phyloP scores from a whole-genome alignment of 2,888 invertebrate species.

The Nymphalis urticae region DNA sequence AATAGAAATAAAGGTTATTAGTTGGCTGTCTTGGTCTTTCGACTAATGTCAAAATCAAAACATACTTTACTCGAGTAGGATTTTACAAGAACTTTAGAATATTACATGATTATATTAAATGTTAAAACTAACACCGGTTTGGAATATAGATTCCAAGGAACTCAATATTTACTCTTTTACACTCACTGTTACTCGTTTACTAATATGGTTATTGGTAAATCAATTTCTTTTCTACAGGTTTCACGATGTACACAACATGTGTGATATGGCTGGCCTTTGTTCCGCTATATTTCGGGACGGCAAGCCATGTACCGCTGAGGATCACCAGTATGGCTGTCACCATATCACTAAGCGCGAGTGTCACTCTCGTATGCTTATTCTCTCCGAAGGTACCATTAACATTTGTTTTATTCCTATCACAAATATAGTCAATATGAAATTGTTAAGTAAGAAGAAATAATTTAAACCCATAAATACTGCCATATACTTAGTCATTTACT shows the following conservation, averaged over 20 bases:
- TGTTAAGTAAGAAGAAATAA: not conserved
- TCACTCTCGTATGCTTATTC: slow-evolving; percentile 95
- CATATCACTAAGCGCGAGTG: slow-evolving; percentile 95
- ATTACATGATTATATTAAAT: too few relatives aligned
- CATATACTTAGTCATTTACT: too few relatives aligned
- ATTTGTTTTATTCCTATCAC: not conserved
- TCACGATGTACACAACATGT: slow-evolving; percentile 99
- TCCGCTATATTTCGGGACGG: slow-evolving; percentile 97
- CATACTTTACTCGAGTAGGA: too few relatives aligned
- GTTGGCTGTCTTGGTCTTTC: too few relatives aligned
- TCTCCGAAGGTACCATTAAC: slow-evolving; percentile 89
- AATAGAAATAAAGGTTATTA: too few relatives aligned
- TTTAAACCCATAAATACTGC: too few relatives aligned
- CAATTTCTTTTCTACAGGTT: slow-evolving; percentile 81
- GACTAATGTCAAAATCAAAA: too few relatives aligned
- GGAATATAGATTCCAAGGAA: too few relatives aligned
- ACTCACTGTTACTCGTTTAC: not conserved
- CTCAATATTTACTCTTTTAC: too few relatives aligned
- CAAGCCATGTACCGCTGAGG: slow-evolving; percentile 93
- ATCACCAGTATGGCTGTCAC: slow-evolving; percentile 98
- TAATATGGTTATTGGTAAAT: not conserved
- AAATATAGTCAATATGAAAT: not conserved
- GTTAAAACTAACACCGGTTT: too few relatives aligned
- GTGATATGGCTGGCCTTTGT: slow-evolving; percentile 99
- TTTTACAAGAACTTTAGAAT: too few relatives aligned